These are phyloP conservation scores for Diacarnus erythraeanus DNA, from an alignment of 37 sponge, comb jelly and placozoan species.

Conservation along the genomic window DNA sequence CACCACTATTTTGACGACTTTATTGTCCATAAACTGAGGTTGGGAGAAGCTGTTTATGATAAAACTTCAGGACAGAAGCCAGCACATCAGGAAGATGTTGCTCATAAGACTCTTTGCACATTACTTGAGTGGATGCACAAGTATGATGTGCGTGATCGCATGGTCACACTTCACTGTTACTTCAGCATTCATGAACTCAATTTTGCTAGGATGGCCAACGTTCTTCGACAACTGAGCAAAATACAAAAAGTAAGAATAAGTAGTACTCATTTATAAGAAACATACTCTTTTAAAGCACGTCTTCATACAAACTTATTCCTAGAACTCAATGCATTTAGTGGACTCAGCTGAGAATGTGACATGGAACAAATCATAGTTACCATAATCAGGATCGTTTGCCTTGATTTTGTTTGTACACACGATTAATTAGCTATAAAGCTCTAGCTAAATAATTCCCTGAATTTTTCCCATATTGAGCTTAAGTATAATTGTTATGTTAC, in stretches of 20 bases:
- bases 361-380: too few species aligned
- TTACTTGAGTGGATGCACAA: conserved; percentile 23
- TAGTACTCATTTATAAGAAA: too few species aligned
- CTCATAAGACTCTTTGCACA: conserved; percentile 19
- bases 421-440: too few species aligned
- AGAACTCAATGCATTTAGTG: too few species aligned
- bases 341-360: too few species aligned
- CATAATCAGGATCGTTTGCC: too few species aligned
- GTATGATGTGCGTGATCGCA: background rate
- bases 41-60: background rate
- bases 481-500: too few species aligned
- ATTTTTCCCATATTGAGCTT: too few species aligned
- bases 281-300: too few species aligned
- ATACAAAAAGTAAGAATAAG: conserved; percentile 4
- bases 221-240: conserved; percentile 55
- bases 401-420: too few species aligned
- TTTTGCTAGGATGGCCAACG: conserved; percentile 44
- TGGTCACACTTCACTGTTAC: conserved; percentile 40
- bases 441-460: too few species aligned
- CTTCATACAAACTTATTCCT: too few species aligned
- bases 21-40: conserved; percentile 32
- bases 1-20: conserved; percentile 62
- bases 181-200: conserved; percentile 45
- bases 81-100: conserved; percentile 2
- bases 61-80: background rate